Base-by-base conservation (phyloP, 1,140 invertebrate genomes). In the Tetramorium alpestre region DNA sequence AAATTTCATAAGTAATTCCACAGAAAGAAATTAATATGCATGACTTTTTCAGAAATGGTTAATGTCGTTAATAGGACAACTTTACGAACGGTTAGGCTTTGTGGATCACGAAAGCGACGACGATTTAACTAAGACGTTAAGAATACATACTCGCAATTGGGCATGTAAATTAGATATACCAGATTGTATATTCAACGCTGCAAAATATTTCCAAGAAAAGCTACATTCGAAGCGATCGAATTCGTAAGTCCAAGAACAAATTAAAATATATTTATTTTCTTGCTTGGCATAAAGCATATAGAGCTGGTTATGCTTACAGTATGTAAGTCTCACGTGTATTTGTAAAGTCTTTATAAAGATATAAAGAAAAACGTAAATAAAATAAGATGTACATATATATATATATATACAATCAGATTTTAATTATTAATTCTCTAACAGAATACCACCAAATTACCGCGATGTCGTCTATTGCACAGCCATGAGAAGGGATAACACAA, bases 401-500 rank as follows among this genome's bases (percentile, higher is more conserved):
- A 86, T 65, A 73, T 8, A 11, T 69, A 16, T 72, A 33, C 89
- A 84, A 64, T 86, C 86, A 85, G 75, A 85, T 47, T 64, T 56
- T 22, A 65, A 70, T 56, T 81, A 44, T 49, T 18, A 25, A 60
- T 80, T 60, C 22, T 70, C 22, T 91, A 92, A 25, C 88, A 97
- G 96, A 56, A 96, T 97, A 69, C 95, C 96, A 13, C 94, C 95
- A 18, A 96, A 97, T 91, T 89, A 96, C 49, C 94, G 96, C 60
- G 82, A 87, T 0, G 87, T 95, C 0, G 95, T 96, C 8, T 97
- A 97, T 87, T 94, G 93, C 25, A 87, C 85, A 18, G 90, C 78
- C 3, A 90, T 93, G 18, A 65, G 88, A 72, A 51, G 7, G 88
- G 38, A 84, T 75, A 62, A 44, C 25, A 16, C 80, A 5, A 1